A percentile compares a stretch with the other conserved stretches of the same genome.
Evolutionary conservation across 1,140 invertebrate genomes (phyloP).

Genomic region (Eumaeus atala): DNA sequence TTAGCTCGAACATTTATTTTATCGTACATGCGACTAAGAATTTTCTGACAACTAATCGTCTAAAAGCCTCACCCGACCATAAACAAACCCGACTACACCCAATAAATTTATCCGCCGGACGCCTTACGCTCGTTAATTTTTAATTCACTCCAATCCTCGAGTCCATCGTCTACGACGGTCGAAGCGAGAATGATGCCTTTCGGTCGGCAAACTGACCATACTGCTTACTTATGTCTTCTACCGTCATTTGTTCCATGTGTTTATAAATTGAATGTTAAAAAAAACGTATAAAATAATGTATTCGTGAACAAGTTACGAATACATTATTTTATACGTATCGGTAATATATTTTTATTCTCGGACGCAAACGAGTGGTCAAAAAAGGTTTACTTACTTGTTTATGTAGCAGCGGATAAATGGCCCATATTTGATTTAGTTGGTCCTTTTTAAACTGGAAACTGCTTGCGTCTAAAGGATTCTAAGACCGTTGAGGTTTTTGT

Average conservation of each 20-base stretch:
- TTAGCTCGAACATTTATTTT: conserved; percentile 13
- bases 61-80: conserved; percentile 41
- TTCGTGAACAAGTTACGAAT: neutral
- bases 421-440: too few relatives aligned
- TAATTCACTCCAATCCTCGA: conserved; percentile 28
- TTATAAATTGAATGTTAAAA: conserved; percentile 53
- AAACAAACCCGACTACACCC: conserved; percentile 40
- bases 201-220: conserved; percentile 37
- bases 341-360: too few relatives aligned
- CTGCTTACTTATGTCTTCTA: conserved; percentile 56
- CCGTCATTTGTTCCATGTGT: conserved; percentile 55
- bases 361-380: too few relatives aligned
- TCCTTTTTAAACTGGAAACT: too few relatives aligned
- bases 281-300: neutral
- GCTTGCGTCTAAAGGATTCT: too few relatives aligned
- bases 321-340: too few relatives aligned
- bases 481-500: too few relatives aligned
- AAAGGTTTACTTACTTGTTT: too few relatives aligned
- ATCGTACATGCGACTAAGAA: conserved; percentile 4
- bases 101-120: conserved; percentile 40
- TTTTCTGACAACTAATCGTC: conserved; percentile 37
- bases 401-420: too few relatives aligned
- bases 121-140: conserved; percentile 31
- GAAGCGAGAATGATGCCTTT: conserved; percentile 36
- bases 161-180: conserved; percentile 33